These are phyloP conservation scores for Vombatus ursinus DNA, from an alignment of 2,113 vertebrate genomes.

Conservation along the genomic window DNA sequence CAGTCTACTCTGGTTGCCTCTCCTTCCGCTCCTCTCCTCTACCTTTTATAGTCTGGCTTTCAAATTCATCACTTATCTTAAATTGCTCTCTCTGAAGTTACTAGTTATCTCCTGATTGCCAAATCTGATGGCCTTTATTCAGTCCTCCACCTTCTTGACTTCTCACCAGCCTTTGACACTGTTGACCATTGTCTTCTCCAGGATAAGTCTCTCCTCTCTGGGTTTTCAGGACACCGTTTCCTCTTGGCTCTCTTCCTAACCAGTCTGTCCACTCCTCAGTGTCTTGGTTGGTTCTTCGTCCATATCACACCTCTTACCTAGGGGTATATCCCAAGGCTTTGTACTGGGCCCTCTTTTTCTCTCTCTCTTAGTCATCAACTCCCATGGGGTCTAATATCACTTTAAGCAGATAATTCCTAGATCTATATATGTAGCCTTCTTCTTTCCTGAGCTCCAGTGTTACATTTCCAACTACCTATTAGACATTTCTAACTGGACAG, in stretches of 20 bases:
- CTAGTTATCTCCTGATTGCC: not conserved
- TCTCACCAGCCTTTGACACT: not conserved
- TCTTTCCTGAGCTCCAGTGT: not conserved
- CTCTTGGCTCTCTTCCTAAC: not conserved
- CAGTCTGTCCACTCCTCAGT: not conserved
- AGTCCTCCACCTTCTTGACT: not conserved
- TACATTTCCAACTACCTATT: not conserved
- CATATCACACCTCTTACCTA: not conserved
- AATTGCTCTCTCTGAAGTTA: not conserved
- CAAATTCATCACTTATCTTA: not conserved
- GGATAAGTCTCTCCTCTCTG: not conserved
- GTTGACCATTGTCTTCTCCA: not conserved
- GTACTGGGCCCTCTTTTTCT: not conserved
- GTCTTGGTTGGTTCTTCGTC: not conserved
- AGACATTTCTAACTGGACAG: not conserved
- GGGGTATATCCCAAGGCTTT: not conserved
- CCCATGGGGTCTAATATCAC: not conserved
- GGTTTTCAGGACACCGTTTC: no score
- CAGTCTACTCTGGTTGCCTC: not conserved
- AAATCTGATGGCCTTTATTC: not conserved
- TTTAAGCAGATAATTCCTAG: not conserved
- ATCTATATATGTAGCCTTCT: not conserved
- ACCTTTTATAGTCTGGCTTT: not conserved
- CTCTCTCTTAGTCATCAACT: not conserved
- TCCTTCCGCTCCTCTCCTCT: not conserved